These are phyloP conservation scores for Arremon aurantiirostris DNA, from an alignment of 2,797 vertebrate species.

Conservation along the genomic window DNA sequence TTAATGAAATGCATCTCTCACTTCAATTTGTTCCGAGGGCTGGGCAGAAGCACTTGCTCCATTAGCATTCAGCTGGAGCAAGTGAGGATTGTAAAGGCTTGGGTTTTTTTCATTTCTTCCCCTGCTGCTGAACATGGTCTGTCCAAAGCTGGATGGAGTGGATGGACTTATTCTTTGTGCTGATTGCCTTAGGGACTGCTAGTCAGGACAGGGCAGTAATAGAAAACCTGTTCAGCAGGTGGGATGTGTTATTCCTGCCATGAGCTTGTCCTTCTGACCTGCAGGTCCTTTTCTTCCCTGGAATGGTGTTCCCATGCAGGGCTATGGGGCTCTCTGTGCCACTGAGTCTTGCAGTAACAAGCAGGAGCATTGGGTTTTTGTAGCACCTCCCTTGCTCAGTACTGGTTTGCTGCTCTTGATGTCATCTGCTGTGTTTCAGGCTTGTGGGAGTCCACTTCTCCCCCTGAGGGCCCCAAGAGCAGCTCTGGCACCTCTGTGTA, in stretches of 20 bases:
- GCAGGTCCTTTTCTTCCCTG: not conserved
- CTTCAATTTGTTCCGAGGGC: not conserved
- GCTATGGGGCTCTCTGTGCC: not conserved
- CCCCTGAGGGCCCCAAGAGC: not conserved
- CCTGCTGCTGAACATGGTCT: not conserved
- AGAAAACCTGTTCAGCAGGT: not conserved
- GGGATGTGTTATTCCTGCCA: not conserved
- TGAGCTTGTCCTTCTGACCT: not conserved
- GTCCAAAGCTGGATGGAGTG: not conserved
- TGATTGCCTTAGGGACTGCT: not conserved
- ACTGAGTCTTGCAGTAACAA: not conserved
- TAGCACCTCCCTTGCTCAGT: not conserved
- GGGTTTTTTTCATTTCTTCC: not conserved
- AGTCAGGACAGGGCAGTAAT: not conserved
- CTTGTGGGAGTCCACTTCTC: not conserved
- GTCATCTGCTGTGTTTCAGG: not conserved
- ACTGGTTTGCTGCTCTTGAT: not conserved
- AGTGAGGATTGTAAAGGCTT: not conserved
- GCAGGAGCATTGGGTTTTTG: not conserved
- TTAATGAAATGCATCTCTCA: not conserved
- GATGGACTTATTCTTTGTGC: not conserved
- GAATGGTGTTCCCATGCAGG: not conserved
- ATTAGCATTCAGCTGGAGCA: constrained; percentile 49
- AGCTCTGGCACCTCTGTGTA: not conserved
- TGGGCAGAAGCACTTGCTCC: not conserved